These are phyloP conservation scores for Hoplodrina blanda DNA, from an alignment of 2,888 invertebrate genomes.

Conservation along the genomic window DNA sequence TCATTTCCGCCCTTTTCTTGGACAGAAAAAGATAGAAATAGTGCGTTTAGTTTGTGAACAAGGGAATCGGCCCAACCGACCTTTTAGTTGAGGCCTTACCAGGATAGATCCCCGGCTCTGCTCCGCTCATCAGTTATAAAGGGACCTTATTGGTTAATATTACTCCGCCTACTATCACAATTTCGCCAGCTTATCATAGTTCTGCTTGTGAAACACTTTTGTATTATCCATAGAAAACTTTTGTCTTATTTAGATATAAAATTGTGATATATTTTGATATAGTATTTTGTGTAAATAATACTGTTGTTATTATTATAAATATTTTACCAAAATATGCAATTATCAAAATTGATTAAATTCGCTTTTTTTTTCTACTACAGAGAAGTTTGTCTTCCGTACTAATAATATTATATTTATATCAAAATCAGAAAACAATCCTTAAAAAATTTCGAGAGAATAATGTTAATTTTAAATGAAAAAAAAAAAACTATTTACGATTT, in stretches of 20 bases:
- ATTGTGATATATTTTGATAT: slow-evolving; percentile 5
- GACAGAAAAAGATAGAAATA: too few species aligned
- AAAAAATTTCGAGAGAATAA: not conserved
- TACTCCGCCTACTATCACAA: too few species aligned
- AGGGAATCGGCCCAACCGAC: too few species aligned
- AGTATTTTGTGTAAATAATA: slow-evolving; percentile 18
- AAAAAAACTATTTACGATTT: not conserved
- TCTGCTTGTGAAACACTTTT: not conserved
- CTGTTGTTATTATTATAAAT: slow-evolving; percentile 34
- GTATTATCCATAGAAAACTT: not conserved
- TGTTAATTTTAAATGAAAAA: not conserved
- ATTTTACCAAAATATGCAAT: slow-evolving; percentile 51
- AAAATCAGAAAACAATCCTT: too few species aligned
- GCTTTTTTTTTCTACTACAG: slow-evolving; percentile 15
- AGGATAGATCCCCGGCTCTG: too few species aligned
- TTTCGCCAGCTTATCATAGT: not conserved
- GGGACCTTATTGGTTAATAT: too few species aligned
- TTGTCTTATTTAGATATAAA: not conserved
- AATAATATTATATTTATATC: not conserved
- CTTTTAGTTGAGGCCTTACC: too few species aligned
- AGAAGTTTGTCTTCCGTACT: slow-evolving; percentile 10
- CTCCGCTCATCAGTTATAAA: too few species aligned
- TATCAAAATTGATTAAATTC: slow-evolving; percentile 37
- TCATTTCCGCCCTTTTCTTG: too few species aligned
- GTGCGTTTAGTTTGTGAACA: too few species aligned